A percentile compares a stretch with the other conserved stretches of the same genome.
These are phyloP conservation scores for Notechis scutatus DNA, from an alignment of 2,113 vertebrate species.

Conservation along the genomic window DNA sequence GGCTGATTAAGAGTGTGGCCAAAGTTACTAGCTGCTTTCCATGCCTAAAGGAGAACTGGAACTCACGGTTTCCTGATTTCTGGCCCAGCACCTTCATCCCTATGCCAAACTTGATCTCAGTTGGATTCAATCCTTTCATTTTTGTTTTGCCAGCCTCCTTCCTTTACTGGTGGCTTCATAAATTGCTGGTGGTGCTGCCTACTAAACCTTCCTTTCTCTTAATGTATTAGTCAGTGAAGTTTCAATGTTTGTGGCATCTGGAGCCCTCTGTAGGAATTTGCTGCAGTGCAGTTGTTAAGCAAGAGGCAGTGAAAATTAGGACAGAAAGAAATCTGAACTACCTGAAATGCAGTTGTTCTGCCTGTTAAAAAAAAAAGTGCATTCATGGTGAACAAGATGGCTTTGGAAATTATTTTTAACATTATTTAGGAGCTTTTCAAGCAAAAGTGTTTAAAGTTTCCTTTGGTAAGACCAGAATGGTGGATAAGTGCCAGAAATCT, in stretches of 20 bases:
- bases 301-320: background rate
- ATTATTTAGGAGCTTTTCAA: background rate
- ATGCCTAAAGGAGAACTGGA: background rate
- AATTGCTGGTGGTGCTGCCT: background rate
- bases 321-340: background rate
- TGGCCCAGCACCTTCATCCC: background rate
- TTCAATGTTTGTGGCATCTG: background rate
- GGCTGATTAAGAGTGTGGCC: background rate
- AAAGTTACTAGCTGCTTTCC: background rate
- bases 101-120: background rate
- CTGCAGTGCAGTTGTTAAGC: background rate
- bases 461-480: background rate
- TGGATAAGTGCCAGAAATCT: background rate
- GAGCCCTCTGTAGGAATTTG: background rate
- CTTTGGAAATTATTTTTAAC: background rate
- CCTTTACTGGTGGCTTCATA: background rate
- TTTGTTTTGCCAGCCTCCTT: background rate
- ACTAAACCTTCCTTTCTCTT: background rate
- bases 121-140: background rate
- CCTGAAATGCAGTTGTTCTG: background rate
- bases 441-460: background rate
- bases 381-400: background rate
- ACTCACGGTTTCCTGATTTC: background rate
- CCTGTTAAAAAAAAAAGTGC: background rate
- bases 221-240: background rate